phyloP scores from a whole-genome alignment of 2,888 invertebrate genomes.

The Entomobrya multifasciata region DNA sequence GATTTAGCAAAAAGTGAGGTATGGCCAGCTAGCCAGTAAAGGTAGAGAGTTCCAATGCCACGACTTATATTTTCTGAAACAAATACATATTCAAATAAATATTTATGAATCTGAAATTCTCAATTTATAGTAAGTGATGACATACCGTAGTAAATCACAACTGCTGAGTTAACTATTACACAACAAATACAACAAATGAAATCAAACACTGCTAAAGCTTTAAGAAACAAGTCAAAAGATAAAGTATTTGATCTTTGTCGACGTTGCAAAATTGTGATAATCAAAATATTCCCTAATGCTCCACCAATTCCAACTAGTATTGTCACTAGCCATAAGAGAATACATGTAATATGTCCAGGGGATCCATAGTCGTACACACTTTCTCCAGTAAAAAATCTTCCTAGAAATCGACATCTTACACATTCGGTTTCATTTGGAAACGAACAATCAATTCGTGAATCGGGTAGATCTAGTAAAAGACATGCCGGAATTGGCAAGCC shows the following conservation, averaged over 20 bases:
- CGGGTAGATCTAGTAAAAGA: constrained; percentile 9
- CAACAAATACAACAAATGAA: not conserved
- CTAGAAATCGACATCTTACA: not conserved
- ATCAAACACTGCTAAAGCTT: not conserved
- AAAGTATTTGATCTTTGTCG: not conserved
- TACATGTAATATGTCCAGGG: not conserved
- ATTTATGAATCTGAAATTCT: not conserved
- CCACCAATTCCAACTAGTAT: not conserved
- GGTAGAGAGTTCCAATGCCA: not conserved
- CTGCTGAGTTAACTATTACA: not conserved
- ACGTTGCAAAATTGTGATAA: not conserved
- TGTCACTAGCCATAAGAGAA: not conserved
- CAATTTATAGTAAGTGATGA: not conserved
- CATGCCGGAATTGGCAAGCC: constrained; percentile 1
- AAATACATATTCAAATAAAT: not conserved
- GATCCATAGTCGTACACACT: not conserved
- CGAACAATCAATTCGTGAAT: not conserved
- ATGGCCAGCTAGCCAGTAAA: not conserved
- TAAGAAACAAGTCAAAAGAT: constrained; percentile 25
- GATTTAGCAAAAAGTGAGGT: not conserved
- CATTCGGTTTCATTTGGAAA: not conserved
- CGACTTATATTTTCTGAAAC: constrained; percentile 3
- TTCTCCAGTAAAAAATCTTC: constrained; percentile 10
- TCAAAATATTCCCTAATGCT: not conserved
- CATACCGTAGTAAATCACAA: constrained; percentile 16